phyloP scores from a whole-genome alignment of 2,797 vertebrate genomes.

The Coluber constrictor region DNA sequence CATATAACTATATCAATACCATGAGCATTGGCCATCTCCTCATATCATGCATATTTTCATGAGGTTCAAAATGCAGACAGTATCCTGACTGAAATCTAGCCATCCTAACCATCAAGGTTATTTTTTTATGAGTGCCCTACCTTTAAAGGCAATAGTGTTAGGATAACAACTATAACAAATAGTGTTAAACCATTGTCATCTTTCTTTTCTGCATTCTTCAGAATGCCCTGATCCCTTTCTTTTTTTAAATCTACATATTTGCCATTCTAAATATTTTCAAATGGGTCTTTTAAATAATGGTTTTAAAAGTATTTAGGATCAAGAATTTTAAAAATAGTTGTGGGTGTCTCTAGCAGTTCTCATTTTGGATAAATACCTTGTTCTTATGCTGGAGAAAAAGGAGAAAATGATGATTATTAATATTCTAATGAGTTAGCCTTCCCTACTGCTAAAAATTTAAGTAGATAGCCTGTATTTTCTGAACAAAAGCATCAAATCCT shows the following conservation, averaged over 20 bases:
- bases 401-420: conserved; percentile 34
- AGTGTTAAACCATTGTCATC: not conserved
- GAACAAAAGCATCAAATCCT: conserved; percentile 31
- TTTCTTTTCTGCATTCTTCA: not conserved
- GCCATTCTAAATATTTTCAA: conserved; percentile 37
- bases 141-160: not conserved
- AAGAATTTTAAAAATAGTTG: conserved; percentile 21
- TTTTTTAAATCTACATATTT: not conserved
- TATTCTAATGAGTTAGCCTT: conserved; percentile 30
- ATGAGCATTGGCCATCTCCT: not conserved
- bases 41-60: not conserved
- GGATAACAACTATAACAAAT: not conserved
- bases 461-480: conserved; percentile 19
- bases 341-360: conserved; percentile 2
- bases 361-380: not conserved
- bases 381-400: conserved; percentile 13
- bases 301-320: conserved; percentile 24
- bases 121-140: not conserved
- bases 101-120: not conserved
- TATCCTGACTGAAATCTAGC: not conserved
- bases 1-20: not conserved
- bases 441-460: not conserved
- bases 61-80: not conserved
- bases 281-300: conserved; percentile 38
- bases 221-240: not conserved